phyloP scores from a whole-genome alignment of 2,113 vertebrate genomes.

The Stictonetta naevosa region DNA sequence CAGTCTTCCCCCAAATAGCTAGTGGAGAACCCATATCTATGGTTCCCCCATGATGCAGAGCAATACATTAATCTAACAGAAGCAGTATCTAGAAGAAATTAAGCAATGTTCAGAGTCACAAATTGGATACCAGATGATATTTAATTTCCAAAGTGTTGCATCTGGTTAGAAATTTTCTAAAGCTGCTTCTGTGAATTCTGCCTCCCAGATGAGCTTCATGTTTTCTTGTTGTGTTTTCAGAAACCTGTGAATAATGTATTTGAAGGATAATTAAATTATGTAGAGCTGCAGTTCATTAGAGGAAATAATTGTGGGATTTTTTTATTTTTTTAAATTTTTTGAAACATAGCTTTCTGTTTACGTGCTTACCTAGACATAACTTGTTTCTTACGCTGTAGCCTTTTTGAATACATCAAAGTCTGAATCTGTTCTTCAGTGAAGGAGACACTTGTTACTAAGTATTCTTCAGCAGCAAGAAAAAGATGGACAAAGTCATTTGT shows the following conservation, averaged over 20 bases:
- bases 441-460: background rate
- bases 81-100: background rate
- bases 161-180: background rate
- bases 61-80: background rate
- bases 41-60: background rate
- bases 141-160: background rate
- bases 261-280: background rate
- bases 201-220: background rate
- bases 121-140: background rate
- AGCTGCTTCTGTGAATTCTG: background rate
- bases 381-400: background rate
- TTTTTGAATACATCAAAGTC: accelerated
- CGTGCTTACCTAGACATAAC: accelerated
- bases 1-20: background rate
- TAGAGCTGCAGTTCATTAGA: background rate
- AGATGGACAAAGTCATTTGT: background rate
- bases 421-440: background rate
- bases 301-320: background rate
- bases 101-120: background rate
- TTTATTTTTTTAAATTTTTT: background rate
- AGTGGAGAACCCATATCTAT: background rate
- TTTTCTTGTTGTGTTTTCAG: background rate
- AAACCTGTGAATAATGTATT: background rate
- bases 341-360: background rate
- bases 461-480: background rate